Evolutionary conservation across 2,113 vertebrate genomes (phyloP), one percentile per base, ranked within the genome.

Genomic region (Odocoileus virginianus): DNA sequence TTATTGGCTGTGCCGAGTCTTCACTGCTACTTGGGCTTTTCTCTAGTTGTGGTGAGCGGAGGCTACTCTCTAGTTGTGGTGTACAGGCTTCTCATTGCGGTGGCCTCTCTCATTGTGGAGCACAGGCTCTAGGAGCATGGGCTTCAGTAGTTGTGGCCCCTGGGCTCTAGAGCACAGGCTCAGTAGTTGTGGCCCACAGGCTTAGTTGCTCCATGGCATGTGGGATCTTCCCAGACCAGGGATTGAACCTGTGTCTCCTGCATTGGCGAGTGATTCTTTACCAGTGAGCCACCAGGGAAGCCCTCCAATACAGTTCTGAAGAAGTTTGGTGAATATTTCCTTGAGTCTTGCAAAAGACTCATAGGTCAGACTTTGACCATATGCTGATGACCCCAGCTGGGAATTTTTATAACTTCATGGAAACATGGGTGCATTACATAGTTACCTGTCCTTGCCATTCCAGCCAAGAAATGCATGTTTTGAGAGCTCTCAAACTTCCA

Each of bases 361-460:
- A n/a, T n/a, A n/a, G 5, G 6, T 86, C 36, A n/a, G 30, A 43
- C 14, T 81, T 87, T 86, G 27, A 86, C 21, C 15, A 25, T 88
- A 17, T 76, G 16, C 79, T n/a, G n/a, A 81, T 58, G 21, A 40
- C 4, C 6, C 50, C 28, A 52, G 50, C 50, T 92, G 61, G 45
- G 91, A 87, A 40, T 86, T 67, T 95, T 43, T 50, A 54, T 71
- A 93, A 57, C n/a, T 92, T 95, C 40, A 14, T 60, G 50, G 64
- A 84, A 76, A n/a, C 33, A 16, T 12, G 45, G 4, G 9, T 93
- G 0, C 19, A 47, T 94, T 81, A 57, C 33, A 50, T 52, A 52
- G 28, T 85, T 58, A 58, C 57, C 21, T 88, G 43, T 81, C 27
- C 19, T 14, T 90, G n/a, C 19, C 16, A 45, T 71, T 40, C 5